These are phyloP conservation scores for Urophycis tenuis DNA, from an alignment of 2,797 vertebrate genomes.

Conservation along the genomic window DNA sequence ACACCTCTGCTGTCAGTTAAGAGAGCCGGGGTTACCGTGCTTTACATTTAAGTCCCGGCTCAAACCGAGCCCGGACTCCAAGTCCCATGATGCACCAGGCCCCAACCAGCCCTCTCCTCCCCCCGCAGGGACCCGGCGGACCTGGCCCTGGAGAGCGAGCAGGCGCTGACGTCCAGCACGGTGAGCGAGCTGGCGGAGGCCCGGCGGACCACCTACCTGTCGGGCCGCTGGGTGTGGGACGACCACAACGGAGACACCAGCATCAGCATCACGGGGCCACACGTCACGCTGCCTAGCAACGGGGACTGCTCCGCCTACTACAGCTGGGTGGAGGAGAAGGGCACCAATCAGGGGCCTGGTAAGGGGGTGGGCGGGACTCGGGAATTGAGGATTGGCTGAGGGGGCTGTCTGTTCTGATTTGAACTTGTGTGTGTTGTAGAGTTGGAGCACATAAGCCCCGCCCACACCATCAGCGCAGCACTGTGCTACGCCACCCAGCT, in stretches of 20 bases:
- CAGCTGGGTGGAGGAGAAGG: conserved; percentile 95
- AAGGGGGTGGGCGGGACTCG: conserved; percentile 21
- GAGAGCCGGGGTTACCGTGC: not conserved
- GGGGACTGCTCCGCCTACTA: conserved; percentile 97
- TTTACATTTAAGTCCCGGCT: not conserved
- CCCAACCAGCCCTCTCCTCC: not conserved
- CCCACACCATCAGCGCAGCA: conserved; percentile 91
- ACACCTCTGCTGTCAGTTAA: not conserved
- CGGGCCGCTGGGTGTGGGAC: conserved; percentile 94
- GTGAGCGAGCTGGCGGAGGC: conserved; percentile 94
- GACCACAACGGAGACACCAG: conserved; percentile 95
- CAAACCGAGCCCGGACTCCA: not conserved
- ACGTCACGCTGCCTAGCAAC: conserved; percentile 87
- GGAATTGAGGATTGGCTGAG: not conserved
- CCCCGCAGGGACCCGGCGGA: conserved; percentile 82
- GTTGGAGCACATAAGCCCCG: conserved; percentile 89
- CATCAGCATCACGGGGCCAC: conserved; percentile 89
- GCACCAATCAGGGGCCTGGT: conserved; percentile 88
- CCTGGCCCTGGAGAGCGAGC: conserved; percentile 78
- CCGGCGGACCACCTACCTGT: conserved; percentile 90
- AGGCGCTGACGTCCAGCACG: conserved; percentile 87
- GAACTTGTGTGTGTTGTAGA: conserved; percentile 62
- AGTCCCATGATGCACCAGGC: not conserved
- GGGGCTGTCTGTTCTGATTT: not conserved
- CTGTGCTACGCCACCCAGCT: conserved; percentile 93